Evolutionary conservation across 2,888 invertebrate species (phyloP).

Genomic region (Caenorhabditis auriculariae): DNA sequence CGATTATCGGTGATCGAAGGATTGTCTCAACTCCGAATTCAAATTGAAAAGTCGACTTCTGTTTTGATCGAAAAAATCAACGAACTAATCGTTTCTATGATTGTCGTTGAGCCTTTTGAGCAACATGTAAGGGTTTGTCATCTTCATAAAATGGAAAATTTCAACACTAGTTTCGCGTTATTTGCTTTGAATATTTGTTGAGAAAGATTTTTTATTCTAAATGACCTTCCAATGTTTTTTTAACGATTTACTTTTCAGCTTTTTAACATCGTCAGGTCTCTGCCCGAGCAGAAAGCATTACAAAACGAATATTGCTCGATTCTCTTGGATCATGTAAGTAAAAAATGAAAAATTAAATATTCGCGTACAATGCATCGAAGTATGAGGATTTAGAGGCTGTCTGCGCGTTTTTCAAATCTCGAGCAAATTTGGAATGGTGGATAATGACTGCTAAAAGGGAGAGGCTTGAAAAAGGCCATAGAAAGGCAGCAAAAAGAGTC

Average conservation of each 20-base stretch:
- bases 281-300: slow-evolving; percentile 33
- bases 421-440: too few species aligned
- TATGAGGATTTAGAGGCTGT: not conserved
- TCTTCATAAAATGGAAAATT: too few species aligned
- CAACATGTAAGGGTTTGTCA: slow-evolving; percentile 28
- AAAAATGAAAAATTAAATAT: slow-evolving; percentile 8
- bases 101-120: slow-evolving; percentile 59
- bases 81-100: slow-evolving; percentile 41
- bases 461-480: too few species aligned
- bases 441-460: too few species aligned
- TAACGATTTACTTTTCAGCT: slow-evolving; percentile 25
- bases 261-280: slow-evolving; percentile 31
- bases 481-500: too few species aligned
- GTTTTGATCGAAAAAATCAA: slow-evolving; percentile 42
- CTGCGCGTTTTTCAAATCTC: too few species aligned
- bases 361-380: not conserved
- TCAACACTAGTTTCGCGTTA: too few species aligned
- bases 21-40: slow-evolving; percentile 42
- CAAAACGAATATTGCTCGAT: slow-evolving; percentile 28
- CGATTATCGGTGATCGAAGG: slow-evolving; percentile 50
- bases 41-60: slow-evolving; percentile 25
- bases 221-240: not conserved
- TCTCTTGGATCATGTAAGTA: too few species aligned
- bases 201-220: not conserved
- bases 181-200: too few species aligned